Evolutionary conservation across 2,113 vertebrate genomes (phyloP).

Genomic region (Pholis gunnellus): DNA sequence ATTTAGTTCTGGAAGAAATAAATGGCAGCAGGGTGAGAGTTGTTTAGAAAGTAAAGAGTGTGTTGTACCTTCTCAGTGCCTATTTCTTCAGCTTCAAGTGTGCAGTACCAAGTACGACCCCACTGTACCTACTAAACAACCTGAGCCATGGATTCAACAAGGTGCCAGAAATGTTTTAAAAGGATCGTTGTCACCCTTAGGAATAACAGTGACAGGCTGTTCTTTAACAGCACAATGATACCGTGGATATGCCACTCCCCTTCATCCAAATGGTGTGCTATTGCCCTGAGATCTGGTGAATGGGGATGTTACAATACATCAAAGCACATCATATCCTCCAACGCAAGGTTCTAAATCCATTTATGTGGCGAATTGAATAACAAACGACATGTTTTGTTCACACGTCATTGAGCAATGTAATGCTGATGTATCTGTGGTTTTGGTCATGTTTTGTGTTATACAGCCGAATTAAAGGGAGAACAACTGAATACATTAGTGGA

Average conservation of each 20-base stretch:
- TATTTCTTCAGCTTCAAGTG: not conserved
- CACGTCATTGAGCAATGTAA: not conserved
- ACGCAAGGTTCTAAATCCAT: slow-evolving; percentile 2
- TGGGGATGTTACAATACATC: slow-evolving; percentile 11
- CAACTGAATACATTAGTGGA: not conserved
- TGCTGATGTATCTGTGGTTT: not conserved
- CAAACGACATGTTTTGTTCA: slow-evolving; percentile 2
- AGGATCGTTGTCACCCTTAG: not conserved
- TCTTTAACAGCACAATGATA: slow-evolving; percentile 9
- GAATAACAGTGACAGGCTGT: slow-evolving; percentile 12
- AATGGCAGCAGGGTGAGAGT: not conserved
- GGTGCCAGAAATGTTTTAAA: slow-evolving; percentile 11
- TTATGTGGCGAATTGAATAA: not conserved
- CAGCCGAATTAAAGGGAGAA: not conserved
- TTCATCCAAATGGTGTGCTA: not conserved
- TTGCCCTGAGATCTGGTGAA: not conserved
- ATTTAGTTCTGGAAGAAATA: not conserved
- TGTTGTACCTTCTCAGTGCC: not conserved
- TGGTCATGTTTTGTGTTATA: not conserved
- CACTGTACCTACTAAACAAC: not conserved
- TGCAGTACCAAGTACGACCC: not conserved
- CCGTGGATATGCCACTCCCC: slow-evolving; percentile 1
- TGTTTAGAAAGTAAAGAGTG: not conserved
- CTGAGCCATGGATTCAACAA: slow-evolving; percentile 5
- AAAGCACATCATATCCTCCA: slow-evolving; percentile 22